phyloP scores from a whole-genome alignment of 2,797 vertebrate genomes.

The Acanthurus leucopareius region DNA sequence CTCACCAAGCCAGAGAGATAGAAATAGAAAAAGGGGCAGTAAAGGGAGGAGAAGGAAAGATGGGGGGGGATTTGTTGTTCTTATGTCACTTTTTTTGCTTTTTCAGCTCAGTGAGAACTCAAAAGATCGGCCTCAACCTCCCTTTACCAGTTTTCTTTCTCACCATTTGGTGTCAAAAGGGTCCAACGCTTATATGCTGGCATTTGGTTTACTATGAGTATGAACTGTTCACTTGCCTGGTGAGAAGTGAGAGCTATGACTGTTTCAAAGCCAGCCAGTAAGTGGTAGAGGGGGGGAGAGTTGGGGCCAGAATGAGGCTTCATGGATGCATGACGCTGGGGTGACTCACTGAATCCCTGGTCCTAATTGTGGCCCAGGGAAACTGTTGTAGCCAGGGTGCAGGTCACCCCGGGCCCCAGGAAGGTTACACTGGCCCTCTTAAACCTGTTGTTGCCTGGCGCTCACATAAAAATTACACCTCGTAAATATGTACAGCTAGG shows the following conservation, averaged over 20 bases:
- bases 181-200: slow-evolving; percentile 10
- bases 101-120: slow-evolving; percentile 5
- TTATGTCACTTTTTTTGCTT: slow-evolving; percentile 15
- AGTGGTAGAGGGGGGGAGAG: slow-evolving; percentile 11
- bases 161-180: background rate
- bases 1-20: slow-evolving; percentile 41
- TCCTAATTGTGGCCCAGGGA: slow-evolving; percentile 84
- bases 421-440: slow-evolving; percentile 84
- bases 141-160: background rate
- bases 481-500: slow-evolving; percentile 81
- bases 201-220: slow-evolving; percentile 26
- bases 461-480: slow-evolving; percentile 88
- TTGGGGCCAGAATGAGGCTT: slow-evolving; percentile 38
- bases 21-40: slow-evolving; percentile 23
- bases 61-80: slow-evolving; percentile 2
- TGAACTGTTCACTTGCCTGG: slow-evolving; percentile 28
- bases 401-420: slow-evolving; percentile 77
- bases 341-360: slow-evolving; percentile 75
- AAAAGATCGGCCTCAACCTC: background rate
- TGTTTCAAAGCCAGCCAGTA: slow-evolving; percentile 40
- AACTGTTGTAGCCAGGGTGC: slow-evolving; percentile 70
- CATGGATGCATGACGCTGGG: slow-evolving; percentile 56
- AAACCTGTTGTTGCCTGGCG: slow-evolving; percentile 86
- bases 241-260: slow-evolving; percentile 31
- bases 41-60: slow-evolving; percentile 18